Evolutionary conservation across 2,113 vertebrate genomes (phyloP), one percentile per base, ranked within the genome.

Genomic region (Zosterops japonicus): DNA sequence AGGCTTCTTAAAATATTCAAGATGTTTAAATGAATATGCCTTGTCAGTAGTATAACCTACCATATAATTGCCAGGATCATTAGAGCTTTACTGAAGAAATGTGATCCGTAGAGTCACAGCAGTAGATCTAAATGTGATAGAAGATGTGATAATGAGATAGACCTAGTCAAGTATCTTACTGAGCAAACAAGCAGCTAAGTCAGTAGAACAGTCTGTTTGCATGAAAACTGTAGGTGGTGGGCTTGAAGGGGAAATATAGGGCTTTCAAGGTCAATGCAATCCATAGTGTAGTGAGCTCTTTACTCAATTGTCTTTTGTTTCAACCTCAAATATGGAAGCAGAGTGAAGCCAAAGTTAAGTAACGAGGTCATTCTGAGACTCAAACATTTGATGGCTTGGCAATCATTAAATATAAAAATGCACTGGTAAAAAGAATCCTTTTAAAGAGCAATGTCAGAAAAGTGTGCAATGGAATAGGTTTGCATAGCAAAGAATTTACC

Each of bases 1-100:
- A 84, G 49, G n/a, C 41, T 44, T 44, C 49, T 77, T 89, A 76
- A 94, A 94, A 90, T 76, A 84, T 83, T 87, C 65, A 76, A 49
- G 31, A 41, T 49, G 13, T 42, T 83, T 79, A 91, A 94, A 82
- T 76, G 28, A 93, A 67, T 56, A 72, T 24, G 4, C 13, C 42
- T 79, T 76, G 27, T 80, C 82, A 76, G 27, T 46, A 33, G 18
- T 44, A 77, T 79, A 69, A 50, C 19, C 31, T 94, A 41, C 16
- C 5, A 35, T 72, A 42, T 59, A 93, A 78, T 82, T 81, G 33
- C 31, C 31, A 47, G 42, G 36, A 87, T 84, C 60, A 63, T 86
- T 87, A 65, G 21, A 53, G 15, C 8, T 94, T 88, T 69, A 33
- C 42, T 78, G 75, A 67, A 91, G 55, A 83, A 88, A 74, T 56